Evolutionary conservation across 2,797 vertebrate species (phyloP).

Genomic region (Acanthis flammea): DNA sequence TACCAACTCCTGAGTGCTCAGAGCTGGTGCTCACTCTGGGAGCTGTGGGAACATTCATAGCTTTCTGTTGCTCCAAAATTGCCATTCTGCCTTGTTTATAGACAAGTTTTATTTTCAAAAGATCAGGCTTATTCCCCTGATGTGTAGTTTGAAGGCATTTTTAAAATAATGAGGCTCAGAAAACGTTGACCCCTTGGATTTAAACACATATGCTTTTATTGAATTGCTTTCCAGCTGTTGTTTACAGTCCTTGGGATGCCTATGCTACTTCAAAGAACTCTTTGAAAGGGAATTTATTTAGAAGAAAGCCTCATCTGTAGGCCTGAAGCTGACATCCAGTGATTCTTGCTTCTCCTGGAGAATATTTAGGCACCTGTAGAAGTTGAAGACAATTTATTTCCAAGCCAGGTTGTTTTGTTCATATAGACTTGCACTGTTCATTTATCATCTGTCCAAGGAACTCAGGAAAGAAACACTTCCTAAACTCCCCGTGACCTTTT

Average conservation of each 20-base stretch:
- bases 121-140: neutral
- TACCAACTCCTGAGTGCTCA: accelerated
- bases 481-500: neutral
- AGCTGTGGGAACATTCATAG: neutral
- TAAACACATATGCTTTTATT: neutral
- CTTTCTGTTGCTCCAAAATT: neutral
- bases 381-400: neutral
- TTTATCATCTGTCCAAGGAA: neutral
- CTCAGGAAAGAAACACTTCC: neutral
- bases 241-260: neutral
- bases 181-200: neutral
- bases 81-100: neutral
- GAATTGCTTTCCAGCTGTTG: neutral
- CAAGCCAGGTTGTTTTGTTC: neutral
- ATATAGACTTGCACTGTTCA: neutral
- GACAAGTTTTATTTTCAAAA: neutral
- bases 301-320: neutral
- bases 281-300: neutral
- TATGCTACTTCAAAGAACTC: neutral
- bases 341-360: neutral
- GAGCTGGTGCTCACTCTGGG: neutral
- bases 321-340: neutral
- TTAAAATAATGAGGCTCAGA: neutral
- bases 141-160: neutral
- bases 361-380: neutral